Conservation (phyloP, 23 tunicate genomes). For the Botrylloides violaceus region DNA sequence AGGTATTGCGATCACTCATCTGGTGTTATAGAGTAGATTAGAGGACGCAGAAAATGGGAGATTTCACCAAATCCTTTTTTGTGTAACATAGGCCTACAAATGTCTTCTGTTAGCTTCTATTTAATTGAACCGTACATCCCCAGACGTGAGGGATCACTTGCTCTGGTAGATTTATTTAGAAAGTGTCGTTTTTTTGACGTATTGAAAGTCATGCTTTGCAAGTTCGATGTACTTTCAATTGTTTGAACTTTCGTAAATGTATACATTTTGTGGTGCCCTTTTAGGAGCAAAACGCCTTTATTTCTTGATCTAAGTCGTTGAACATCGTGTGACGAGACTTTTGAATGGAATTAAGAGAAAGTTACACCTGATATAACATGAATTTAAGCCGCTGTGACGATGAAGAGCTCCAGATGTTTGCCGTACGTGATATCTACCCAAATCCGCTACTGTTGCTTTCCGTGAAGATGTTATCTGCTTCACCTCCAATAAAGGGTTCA, state of each 20-base stretch:
- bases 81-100: too few relatives aligned
- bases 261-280: background rate
- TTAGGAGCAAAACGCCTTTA: background rate
- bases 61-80: too few relatives aligned
- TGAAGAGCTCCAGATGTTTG: background rate
- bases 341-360: background rate
- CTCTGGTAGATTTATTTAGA: background rate
- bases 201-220: background rate
- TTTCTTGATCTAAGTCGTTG: background rate
- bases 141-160: background rate
- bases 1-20: too few relatives aligned
- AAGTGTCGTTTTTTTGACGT: background rate
- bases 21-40: too few relatives aligned
- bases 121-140: background rate
- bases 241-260: background rate
- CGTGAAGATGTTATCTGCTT: background rate
- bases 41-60: too few relatives aligned
- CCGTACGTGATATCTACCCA: background rate
- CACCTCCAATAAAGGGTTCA: background rate
- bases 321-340: background rate
- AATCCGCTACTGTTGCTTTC: background rate
- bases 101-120: too few relatives aligned
- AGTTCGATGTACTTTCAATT: background rate
- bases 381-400: background rate
- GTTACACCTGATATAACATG: background rate